Percentiles rank a stretch among this genome's conserved stretches.
Evolutionary conservation across 2,113 vertebrate species (phyloP).

Genomic region (Nothocercus julius): DNA sequence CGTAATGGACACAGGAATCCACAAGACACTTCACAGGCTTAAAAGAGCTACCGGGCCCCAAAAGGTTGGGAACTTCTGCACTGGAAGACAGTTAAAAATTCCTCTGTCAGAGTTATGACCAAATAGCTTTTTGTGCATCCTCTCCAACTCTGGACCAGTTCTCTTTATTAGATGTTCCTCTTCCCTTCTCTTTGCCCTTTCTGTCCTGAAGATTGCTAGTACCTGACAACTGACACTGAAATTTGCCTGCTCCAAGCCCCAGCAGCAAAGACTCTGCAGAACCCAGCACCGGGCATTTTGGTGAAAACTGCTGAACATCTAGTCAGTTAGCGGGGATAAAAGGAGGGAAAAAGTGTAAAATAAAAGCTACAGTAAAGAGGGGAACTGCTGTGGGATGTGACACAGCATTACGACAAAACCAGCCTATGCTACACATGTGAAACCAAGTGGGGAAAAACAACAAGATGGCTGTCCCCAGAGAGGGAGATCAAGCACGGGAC

Average conservation of each 20-base stretch:
- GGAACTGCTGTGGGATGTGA: background rate
- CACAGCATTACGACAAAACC: background rate
- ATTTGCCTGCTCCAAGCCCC: too few relatives aligned
- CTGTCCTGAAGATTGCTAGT: background rate
- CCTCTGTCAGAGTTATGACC: background rate
- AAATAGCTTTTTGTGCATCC: background rate
- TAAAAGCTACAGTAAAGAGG: background rate
- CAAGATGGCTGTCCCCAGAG: background rate
- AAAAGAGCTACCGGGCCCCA: accelerated
- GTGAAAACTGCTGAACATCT: background rate
- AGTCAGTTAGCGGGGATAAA: too few relatives aligned
- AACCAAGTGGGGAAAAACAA: background rate
- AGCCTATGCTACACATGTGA: background rate
- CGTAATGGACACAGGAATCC: background rate
- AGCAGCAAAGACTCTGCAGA: background rate
- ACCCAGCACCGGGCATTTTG: background rate
- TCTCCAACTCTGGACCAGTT: background rate
- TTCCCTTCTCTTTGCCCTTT: background rate
- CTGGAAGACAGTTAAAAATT: background rate
- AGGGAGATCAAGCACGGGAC: accelerated
- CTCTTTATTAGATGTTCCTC: background rate
- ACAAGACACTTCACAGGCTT: background rate
- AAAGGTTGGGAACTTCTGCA: background rate
- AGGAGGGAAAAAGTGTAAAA: too few relatives aligned
- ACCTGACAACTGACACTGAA: background rate